Percentiles rank a stretch among this genome's conserved stretches.
These are phyloP conservation scores for Drosophila neonasuta DNA, from an alignment of 2,888 invertebrate species.

Conservation along the genomic window DNA sequence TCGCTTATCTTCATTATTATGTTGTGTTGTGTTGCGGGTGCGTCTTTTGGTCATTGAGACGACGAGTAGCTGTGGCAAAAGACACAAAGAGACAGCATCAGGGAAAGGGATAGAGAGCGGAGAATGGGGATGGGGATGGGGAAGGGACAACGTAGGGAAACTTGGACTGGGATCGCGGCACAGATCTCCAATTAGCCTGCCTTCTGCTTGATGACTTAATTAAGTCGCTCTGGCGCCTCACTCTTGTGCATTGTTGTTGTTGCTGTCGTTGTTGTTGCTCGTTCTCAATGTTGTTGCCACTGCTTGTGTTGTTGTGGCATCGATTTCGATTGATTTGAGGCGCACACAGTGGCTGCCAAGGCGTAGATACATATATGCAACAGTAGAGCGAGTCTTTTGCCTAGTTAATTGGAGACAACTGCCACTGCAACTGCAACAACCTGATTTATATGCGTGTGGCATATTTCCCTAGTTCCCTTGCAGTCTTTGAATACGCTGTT, in stretches of 20 bases:
- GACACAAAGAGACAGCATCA: not conserved
- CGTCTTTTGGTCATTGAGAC: conserved; percentile 69
- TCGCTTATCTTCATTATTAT: conserved; percentile 49
- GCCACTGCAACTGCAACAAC: conserved; percentile 20
- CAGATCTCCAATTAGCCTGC: conserved; percentile 83
- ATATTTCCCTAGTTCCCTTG: not conserved
- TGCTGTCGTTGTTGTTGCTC: conserved; percentile 40
- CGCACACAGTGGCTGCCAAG: conserved; percentile 38
- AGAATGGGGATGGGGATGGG: not conserved
- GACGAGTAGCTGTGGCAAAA: conserved; percentile 29
- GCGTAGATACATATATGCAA: too few relatives aligned
- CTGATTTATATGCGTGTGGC: conserved; percentile 43
- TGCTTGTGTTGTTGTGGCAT: conserved; percentile 34
- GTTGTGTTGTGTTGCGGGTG: conserved; percentile 70
- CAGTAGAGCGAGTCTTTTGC: conserved; percentile 14
- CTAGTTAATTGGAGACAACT: conserved; percentile 57
- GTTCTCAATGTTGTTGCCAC: conserved; percentile 22
- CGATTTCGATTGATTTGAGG: conserved; percentile 53
- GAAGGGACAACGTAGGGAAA: not conserved
- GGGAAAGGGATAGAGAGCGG: too few relatives aligned
- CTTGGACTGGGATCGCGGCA: conserved; percentile 73
- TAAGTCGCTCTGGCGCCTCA: conserved; percentile 82
- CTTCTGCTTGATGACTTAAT: conserved; percentile 83
- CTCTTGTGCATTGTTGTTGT: conserved; percentile 44
- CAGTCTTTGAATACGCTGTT: not conserved